Base-by-base conservation (phyloP, 2,888 invertebrate species). In the Drosophila fulvimacula region DNA sequence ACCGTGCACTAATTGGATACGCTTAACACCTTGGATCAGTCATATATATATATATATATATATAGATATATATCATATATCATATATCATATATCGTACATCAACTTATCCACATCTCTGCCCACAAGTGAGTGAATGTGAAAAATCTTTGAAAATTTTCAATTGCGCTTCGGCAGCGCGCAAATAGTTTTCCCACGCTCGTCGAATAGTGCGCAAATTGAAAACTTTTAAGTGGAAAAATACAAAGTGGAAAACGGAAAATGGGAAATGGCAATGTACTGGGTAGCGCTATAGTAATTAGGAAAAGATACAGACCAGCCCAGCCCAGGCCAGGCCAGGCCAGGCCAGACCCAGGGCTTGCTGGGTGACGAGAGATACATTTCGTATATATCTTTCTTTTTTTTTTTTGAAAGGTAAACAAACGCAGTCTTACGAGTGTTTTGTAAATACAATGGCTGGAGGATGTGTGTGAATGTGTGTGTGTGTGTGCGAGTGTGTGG, bases 1-100 rank as follows among this genome's bases (percentile, higher is more conserved):
- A 59, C 73, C 79, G 73, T 67, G 79, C 74, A 73, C 74, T 78
- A 67, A 74, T 74, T 74, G 79, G 74, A 73, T 74, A 77, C 60
- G 48, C 19, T 10, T 41, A 53, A 49, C 55, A 49, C 55, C 59
- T 76, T 64, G 60, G 49, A 57, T 38, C 32, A 67, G 19, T 52
- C 5, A 58, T 10, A 38, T 13, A 57, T 10, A 39, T 24, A 63
- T 27, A 46, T 48, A 62, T 39, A 46, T 24, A 21, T 36, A 17
- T 30, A 13, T 30, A 27, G 17, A 30, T 32, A 55, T 60, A 44
- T 11, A 53, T 36, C 3, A 3, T 3, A 21, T 42, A 42, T 34
- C 27, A 57, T 24, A 32, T 32, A 48, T 48, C 27, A 7, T n/a
- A n/a, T n/a, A n/a, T n/a, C 24, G 19, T 19, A 19, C 3, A 52